Conservation (phyloP, 2,888 invertebrate species). For the Agrochola circellaris region DNA sequence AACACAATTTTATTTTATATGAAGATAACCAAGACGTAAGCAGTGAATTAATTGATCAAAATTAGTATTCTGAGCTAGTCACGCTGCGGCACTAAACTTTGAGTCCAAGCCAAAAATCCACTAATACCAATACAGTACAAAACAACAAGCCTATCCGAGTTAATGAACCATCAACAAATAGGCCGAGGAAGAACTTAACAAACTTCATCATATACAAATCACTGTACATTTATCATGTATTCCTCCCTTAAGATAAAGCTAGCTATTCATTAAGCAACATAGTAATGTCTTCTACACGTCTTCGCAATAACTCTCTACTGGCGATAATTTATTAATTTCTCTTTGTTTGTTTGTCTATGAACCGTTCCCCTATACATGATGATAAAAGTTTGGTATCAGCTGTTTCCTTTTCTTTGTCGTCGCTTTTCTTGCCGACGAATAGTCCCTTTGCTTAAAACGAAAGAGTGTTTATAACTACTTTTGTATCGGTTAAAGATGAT, state of each 20-base stretch:
- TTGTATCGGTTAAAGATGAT: not conserved
- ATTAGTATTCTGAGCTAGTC: not conserved
- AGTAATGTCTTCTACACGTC: constrained; percentile 78
- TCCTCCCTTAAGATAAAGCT: constrained; percentile 75
- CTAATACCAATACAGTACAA: constrained; percentile 23
- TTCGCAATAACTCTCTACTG: constrained; percentile 74
- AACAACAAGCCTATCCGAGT: constrained; percentile 52
- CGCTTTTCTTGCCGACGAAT: not conserved
- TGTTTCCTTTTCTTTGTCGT: constrained; percentile 15
- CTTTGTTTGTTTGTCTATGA: constrained; percentile 84
- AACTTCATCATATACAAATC: constrained; percentile 72
- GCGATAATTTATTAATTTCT: constrained; percentile 89
- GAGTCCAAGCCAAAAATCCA: constrained; percentile 37
- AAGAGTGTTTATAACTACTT: not conserved
- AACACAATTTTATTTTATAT: not conserved
- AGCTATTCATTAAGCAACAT: constrained; percentile 79
- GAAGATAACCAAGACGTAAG: not conserved
- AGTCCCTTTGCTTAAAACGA: not conserved
- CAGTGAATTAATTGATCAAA: constrained; percentile 1
- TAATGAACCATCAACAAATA: constrained; percentile 57
- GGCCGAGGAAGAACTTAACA: constrained; percentile 57
- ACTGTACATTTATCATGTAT: constrained; percentile 75
- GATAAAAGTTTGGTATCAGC: constrained; percentile 62
- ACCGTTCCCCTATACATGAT: constrained; percentile 73
- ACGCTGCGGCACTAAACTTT: not conserved